Percentiles rank a stretch among this genome's conserved stretches.
Evolutionary conservation across 2,888 invertebrate genomes (phyloP).

Genomic region (Candidula unifasciata): DNA sequence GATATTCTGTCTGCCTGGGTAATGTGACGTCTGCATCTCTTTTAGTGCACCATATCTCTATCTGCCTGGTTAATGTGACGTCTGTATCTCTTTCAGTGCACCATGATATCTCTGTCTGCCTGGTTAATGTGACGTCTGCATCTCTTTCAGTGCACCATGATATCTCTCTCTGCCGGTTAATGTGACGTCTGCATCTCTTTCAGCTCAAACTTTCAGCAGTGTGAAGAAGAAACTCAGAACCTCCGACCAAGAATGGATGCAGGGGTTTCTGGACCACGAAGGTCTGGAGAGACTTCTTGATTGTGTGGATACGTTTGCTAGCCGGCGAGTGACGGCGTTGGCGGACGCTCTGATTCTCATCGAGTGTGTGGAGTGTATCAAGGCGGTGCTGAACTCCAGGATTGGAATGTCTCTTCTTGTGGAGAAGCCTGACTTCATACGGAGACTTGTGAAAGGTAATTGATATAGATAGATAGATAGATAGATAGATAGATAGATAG

Average conservation of each 20-base stretch:
- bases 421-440: slow-evolving; percentile 93
- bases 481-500: not conserved
- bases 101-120: not conserved
- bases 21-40: not conserved
- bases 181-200: not conserved
- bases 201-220: slow-evolving; percentile 64
- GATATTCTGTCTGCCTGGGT: not conserved
- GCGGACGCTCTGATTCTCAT: slow-evolving; percentile 74
- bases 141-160: not conserved
- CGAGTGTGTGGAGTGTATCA: slow-evolving; percentile 75
- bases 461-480: not conserved
- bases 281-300: slow-evolving; percentile 71
- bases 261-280: slow-evolving; percentile 72
- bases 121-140: not conserved
- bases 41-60: not conserved
- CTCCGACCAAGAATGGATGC: slow-evolving; percentile 70
- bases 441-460: slow-evolving; percentile 89
- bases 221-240: slow-evolving; percentile 71
- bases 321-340: slow-evolving; percentile 69
- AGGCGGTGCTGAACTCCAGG: slow-evolving; percentile 88
- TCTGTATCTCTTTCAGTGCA: not conserved
- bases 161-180: not conserved
- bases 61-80: not conserved
- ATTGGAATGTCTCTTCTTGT: slow-evolving; percentile 96
- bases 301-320: slow-evolving; percentile 71